Evolutionary conservation across 2,888 invertebrate genomes (phyloP), one percentile per base, ranked within the genome.

Genomic region (Polylopha cassiicola): DNA sequence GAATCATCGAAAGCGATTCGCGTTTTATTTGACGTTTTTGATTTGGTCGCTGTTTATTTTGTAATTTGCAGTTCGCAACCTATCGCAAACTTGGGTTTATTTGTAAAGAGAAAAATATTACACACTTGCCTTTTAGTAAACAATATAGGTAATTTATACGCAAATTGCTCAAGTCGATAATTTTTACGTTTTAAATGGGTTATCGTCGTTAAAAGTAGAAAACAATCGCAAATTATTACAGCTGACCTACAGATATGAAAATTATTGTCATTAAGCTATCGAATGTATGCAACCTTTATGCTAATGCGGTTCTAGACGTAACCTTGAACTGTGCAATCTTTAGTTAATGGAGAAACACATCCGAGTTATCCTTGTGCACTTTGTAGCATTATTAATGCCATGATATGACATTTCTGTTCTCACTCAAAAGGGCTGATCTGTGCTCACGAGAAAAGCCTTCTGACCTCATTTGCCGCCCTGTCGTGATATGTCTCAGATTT

Each of bases 331-430:
- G 9, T 28, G 22, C 24, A 36, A 30, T 23, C 34, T 20, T 10
- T 17, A n/a, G 23, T 9, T 14, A 13, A 11, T 36, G 34, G 24
- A 8, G 41, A 36, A 41, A 41, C 36, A 36, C n/a, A 36, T 41
- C 18, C 16, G 16, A 8, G 8, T 18, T 15, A 15, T 14, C 8
- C 3, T 6, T 5, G n/a, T 20, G 8, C 7, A 6, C 17, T 3
- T 11, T 5, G 5, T 10, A 13, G 22, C 52, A 53, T 50, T 54
- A 55, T 54, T 65, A 71, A 69, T 69, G 71, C 58, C 73, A 66
- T 67, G 72, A 53, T 70, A 55, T 73, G 78, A 70, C 76, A 77
- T 78, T 77, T 75, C 56, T 58, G 53, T 48, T 50, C 51, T 49
- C 57, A 56, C 50, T 54, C 49, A 52, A 53, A 54, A 47, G 48